A percentile compares a stretch with the other conserved stretches of the same genome.
phyloP scores from a whole-genome alignment of 2,113 vertebrate species.

The Nematolebias whitei region DNA sequence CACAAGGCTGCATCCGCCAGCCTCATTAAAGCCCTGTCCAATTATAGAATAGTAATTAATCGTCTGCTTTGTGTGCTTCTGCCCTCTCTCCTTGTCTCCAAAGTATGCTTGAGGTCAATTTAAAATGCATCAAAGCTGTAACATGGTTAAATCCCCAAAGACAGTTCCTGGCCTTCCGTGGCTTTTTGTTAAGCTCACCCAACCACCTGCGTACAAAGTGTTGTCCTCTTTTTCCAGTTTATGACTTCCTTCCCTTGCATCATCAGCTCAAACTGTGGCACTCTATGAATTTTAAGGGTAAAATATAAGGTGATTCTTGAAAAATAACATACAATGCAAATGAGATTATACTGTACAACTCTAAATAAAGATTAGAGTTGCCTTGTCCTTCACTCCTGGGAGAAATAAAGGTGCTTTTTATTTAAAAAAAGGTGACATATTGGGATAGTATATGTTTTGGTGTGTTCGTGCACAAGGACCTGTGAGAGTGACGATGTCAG shows the following conservation, averaged over 20 bases:
- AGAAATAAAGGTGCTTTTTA: background rate
- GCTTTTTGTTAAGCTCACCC: conserved; percentile 61
- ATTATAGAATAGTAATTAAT: conserved; percentile 82
- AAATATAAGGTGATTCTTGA: conserved; percentile 23
- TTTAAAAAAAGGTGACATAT: background rate
- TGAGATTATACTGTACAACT: conserved; percentile 3
- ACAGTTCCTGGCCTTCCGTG: conserved; percentile 62
- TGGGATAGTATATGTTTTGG: background rate
- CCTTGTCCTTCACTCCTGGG: background rate
- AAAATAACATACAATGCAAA: conserved; percentile 13
- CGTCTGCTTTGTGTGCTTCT: conserved; percentile 70
- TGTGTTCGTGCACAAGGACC: conserved; percentile 3
- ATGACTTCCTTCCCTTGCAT: conserved; percentile 24
- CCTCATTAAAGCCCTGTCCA: conserved; percentile 79
- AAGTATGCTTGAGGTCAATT: conserved; percentile 75
- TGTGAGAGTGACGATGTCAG: conserved; percentile 19
- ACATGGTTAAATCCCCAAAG: conserved; percentile 67
- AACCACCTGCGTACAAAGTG: conserved; percentile 64
- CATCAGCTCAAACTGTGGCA: conserved; percentile 13
- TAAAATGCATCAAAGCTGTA: conserved; percentile 72
- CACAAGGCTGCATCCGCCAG: conserved; percentile 73
- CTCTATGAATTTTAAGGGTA: conserved; percentile 13
- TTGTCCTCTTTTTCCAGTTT: conserved; percentile 42
- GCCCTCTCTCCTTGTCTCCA: conserved; percentile 65
- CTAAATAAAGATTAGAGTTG: conserved; percentile 15